Percentiles rank a stretch among this genome's conserved stretches.
Conservation (phyloP, 35 echinoderm and acorn worm genomes). For the Eucidaris tribuloides region DNA sequence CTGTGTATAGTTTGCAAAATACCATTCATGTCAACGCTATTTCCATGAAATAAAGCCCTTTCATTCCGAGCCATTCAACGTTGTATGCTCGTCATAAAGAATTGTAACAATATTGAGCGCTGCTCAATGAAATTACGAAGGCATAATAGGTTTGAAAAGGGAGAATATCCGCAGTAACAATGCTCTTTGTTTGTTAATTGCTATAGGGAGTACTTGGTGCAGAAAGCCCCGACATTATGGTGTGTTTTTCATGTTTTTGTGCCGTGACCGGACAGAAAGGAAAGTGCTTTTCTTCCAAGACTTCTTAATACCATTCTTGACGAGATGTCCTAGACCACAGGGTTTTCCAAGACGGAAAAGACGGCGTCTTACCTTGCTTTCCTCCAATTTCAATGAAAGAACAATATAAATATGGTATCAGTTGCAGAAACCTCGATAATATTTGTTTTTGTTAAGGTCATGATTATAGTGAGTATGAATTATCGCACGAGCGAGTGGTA, state of each 20-base stretch:
- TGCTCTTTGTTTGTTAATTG: constrained; percentile 26
- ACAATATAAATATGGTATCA: too few relatives aligned
- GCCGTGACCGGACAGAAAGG: constrained; percentile 14
- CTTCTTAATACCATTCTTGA: too few relatives aligned
- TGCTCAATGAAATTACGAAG: constrained; percentile 20
- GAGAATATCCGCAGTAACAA: constrained; percentile 16
- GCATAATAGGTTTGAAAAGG: constrained; percentile 32
- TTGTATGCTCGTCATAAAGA: constrained; percentile 29
- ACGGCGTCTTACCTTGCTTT: too few relatives aligned
- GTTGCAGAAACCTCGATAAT: too few relatives aligned
- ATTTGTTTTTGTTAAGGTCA: too few relatives aligned
- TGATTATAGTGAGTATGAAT: too few relatives aligned
- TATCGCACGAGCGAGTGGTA: too few relatives aligned
- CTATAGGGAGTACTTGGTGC: constrained; percentile 11
- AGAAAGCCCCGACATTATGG: background rate
- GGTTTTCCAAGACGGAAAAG: too few relatives aligned
- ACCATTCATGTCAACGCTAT: constrained; percentile 25
- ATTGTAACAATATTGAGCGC: constrained; percentile 38
- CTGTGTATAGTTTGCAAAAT: background rate
- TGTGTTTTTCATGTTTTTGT: constrained; percentile 32
- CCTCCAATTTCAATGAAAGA: too few relatives aligned
- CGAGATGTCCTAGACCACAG: too few relatives aligned
- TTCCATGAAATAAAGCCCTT: constrained; percentile 33
- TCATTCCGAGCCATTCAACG: background rate
- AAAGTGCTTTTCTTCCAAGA: constrained; percentile 14